Percentiles rank a stretch among this genome's conserved stretches.
phyloP scores from a whole-genome alignment of 2,888 invertebrate species.

The Caenorhabditis macrosperma region DNA sequence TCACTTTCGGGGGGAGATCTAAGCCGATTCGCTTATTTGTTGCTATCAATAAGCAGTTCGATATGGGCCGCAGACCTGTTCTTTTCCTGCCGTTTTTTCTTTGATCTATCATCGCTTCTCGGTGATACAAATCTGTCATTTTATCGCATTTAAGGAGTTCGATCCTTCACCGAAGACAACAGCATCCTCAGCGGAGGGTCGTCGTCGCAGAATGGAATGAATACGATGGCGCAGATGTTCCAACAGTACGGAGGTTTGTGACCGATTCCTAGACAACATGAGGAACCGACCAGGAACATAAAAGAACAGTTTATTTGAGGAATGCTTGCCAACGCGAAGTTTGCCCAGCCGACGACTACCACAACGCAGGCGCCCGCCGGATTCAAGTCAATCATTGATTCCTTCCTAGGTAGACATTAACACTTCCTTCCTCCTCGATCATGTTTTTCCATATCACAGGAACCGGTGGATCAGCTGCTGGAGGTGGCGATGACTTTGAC shows the following conservation, averaged over 20 bases:
- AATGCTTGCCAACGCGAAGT: constrained; percentile 57
- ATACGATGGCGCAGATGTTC: constrained; percentile 64
- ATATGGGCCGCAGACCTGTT: constrained; percentile 43
- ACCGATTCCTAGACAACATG: neutral
- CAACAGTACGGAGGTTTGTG: constrained; percentile 62
- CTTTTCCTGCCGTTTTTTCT: constrained; percentile 30
- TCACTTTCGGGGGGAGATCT: constrained; percentile 12
- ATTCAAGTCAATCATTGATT: constrained; percentile 65
- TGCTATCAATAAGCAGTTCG: constrained; percentile 55
- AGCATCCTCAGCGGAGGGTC: constrained; percentile 63
- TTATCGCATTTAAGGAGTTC: constrained; percentile 47
- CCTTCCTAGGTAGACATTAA: constrained; percentile 66
- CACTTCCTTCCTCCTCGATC: neutral
- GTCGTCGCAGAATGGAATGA: constrained; percentile 52
- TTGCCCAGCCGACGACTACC: constrained; percentile 58
- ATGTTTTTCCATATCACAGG: constrained; percentile 26
- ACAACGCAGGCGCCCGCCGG: constrained; percentile 62
- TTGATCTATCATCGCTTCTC: constrained; percentile 47
- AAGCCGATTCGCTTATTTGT: constrained; percentile 3
- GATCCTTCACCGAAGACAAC: constrained; percentile 67
- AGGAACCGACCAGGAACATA: constrained; percentile 9
- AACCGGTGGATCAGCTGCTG: constrained; percentile 51
- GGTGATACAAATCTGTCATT: constrained; percentile 49
- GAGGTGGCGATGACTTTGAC: constrained; percentile 52
- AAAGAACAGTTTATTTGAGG: constrained; percentile 34